Evolutionary conservation across 2,888 invertebrate species (phyloP), one percentile per base, ranked within the genome.

Genomic region (Ennomos quercinarius): DNA sequence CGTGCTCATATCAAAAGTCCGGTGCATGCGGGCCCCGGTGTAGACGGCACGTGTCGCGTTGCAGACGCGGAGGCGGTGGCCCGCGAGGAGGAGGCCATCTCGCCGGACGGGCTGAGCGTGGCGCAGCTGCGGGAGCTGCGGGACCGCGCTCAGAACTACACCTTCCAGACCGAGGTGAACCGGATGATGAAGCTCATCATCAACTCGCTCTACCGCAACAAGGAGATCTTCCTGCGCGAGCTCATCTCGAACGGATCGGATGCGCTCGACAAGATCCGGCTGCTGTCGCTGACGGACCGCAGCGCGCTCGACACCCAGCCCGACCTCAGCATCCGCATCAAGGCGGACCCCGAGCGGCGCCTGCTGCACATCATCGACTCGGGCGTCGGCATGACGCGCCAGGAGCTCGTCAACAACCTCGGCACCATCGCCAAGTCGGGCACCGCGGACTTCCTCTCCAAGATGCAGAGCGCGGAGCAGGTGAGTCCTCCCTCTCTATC

Each of bases 131-230:
- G 97, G 74, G 98, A 99, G 91, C 87, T 99, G 44, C 93, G 97
- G 62, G 98, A 98, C 46, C 96, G 96, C 80, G 96, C 99, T 0
- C 96, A 97, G 82, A 98, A 97, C 84, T 96, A 95, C 82, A 94
- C 95, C 34, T 99, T 99, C 94, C 98, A 99, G 93, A 99, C 99
- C 0, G 99, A 99, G 93, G 99, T 99, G 42, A 99, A 99, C 92
- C 96, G 99, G 59, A 99, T 99, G 99, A 99, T 99, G 99, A 99
- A 99, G 89, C 95, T 99, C 61, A 99, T 99, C 88, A 99, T 99
- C 84, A 99, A 99, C 93, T 99, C 99, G 9, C 93, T 99, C 9
- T 99, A 99, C 91, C 95, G 98, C 76, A 99, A 99, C 89, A 99
- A 99, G 92, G 99, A 99, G 95, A 99, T 99, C 74, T 99, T 98